These are phyloP conservation scores for Drosophila maculinotata DNA, from an alignment of 2,888 invertebrate genomes.

Conservation along the genomic window DNA sequence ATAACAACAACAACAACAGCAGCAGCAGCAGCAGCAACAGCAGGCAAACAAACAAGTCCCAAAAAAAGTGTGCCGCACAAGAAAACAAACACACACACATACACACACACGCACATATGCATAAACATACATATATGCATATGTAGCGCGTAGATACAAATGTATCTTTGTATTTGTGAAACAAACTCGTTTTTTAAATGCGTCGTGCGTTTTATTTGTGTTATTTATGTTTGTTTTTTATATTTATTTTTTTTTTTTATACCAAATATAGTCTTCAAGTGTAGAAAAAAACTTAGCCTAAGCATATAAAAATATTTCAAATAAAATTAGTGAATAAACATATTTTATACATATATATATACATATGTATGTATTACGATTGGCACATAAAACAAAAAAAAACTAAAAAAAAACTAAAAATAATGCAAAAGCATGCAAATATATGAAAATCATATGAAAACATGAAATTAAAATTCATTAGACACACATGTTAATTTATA, in stretches of 20 bases:
- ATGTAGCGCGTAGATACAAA: conserved; percentile 4
- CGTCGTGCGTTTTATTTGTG: conserved; percentile 62
- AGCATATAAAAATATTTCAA: conserved; percentile 29
- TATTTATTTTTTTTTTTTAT: conserved; percentile 37
- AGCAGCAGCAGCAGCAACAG: conserved; percentile 4
- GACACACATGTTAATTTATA: not conserved
- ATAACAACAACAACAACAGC: conserved; percentile 5
- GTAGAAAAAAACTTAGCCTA: conserved; percentile 49
- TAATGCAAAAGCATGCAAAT: conserved; percentile 9
- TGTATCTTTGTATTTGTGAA: conserved; percentile 14
- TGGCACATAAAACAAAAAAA: conserved; percentile 19
- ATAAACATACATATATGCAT: not conserved
- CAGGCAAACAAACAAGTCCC: conserved; percentile 43
- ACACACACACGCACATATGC: conserved; percentile 2
- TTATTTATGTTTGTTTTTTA: conserved; percentile 33
- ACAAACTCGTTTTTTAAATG: conserved; percentile 65
- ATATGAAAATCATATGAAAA: conserved; percentile 1
- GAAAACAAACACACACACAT: conserved; percentile 37
- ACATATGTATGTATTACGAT: conserved; percentile 1
- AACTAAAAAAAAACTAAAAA: conserved; percentile 14
- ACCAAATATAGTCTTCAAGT: conserved; percentile 38
- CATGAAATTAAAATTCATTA: conserved; percentile 9
- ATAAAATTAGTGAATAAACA: not conserved
- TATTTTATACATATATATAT: conserved; percentile 1
- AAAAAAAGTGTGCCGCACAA: conserved; percentile 43